phyloP scores from a whole-genome alignment of 1,140 invertebrate genomes.

The Zaprionus davidi region DNA sequence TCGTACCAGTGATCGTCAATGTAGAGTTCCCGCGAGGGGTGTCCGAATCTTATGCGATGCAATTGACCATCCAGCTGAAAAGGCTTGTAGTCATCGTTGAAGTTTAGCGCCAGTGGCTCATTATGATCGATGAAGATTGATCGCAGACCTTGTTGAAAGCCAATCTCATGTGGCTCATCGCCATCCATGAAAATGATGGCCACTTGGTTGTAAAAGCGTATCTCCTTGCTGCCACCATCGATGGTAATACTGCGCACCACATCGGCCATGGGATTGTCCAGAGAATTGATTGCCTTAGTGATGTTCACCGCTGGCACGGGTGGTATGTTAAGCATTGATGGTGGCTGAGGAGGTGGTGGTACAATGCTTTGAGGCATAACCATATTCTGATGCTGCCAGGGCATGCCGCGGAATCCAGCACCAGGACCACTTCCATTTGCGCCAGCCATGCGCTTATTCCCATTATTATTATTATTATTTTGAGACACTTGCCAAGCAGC shows the following conservation, averaged over 20 bases:
- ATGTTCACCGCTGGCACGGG: slow-evolving; percentile 54
- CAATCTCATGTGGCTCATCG: slow-evolving; percentile 93
- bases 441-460: slow-evolving; percentile 23
- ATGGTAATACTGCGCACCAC: slow-evolving; percentile 90
- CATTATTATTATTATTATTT: slow-evolving; percentile 40
- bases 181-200: slow-evolving; percentile 93
- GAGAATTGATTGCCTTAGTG: slow-evolving; percentile 76
- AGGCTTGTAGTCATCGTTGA: slow-evolving; percentile 90
- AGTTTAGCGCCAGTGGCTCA: slow-evolving; percentile 88
- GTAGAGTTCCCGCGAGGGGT: slow-evolving; percentile 95
- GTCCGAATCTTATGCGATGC: slow-evolving; percentile 94
- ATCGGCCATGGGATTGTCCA: slow-evolving; percentile 81
- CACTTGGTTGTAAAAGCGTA: slow-evolving; percentile 93
- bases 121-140: slow-evolving; percentile 89
- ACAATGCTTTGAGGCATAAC: slow-evolving; percentile 50
- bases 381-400: slow-evolving; percentile 70
- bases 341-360: slow-evolving; percentile 72
- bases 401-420: slow-evolving; percentile 58
- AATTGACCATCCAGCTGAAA: slow-evolving; percentile 89
- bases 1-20: slow-evolving; percentile 94
- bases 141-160: slow-evolving; percentile 90
- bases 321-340: slow-evolving; percentile 53
- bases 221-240: slow-evolving; percentile 91
- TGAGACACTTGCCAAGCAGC: slow-evolving; percentile 66
- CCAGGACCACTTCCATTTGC: slow-evolving; percentile 11